A percentile compares a stretch with the other conserved stretches of the same genome.
Evolutionary conservation across 2,797 vertebrate species (phyloP).

Genomic region (Cetoscarus ocellatus): DNA sequence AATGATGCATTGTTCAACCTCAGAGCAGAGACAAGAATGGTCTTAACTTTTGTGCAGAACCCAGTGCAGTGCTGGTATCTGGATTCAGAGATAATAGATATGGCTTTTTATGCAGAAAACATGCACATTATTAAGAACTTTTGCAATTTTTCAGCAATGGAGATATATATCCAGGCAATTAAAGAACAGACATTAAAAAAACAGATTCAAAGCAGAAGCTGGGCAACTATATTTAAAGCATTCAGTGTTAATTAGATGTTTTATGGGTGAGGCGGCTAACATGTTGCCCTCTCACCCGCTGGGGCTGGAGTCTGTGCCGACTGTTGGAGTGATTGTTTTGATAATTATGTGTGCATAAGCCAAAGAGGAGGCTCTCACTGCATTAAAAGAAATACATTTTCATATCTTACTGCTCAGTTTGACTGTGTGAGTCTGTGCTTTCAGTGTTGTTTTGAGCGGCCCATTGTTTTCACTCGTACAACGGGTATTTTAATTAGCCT

Average conservation of each 20-base stretch:
- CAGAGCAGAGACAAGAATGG: neutral
- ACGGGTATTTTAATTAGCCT: constrained; percentile 74
- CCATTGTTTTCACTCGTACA: constrained; percentile 65
- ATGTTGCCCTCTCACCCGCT: constrained; percentile 63
- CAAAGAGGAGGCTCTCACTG: constrained; percentile 26
- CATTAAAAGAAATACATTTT: constrained; percentile 50
- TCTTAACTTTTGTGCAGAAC: neutral
- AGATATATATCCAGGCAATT: constrained; percentile 1
- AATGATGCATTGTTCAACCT: too few species aligned
- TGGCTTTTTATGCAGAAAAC: neutral
- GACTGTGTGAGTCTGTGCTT: constrained; percentile 13
- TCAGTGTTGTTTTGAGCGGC: constrained; percentile 57
- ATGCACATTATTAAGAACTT: neutral
- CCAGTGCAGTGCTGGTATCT: neutral
- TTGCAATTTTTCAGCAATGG: neutral
- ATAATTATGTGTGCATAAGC: constrained; percentile 61
- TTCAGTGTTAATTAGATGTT: constrained; percentile 65
- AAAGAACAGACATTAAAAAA: neutral
- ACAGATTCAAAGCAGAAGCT: constrained; percentile 27
- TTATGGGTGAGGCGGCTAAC: constrained; percentile 46
- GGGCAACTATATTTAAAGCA: constrained; percentile 47
- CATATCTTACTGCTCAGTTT: constrained; percentile 32
- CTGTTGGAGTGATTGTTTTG: constrained; percentile 56
- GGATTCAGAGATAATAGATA: constrained; percentile 1
- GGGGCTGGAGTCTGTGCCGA: constrained; percentile 44